A percentile compares a stretch with the other conserved stretches of the same genome.
Evolutionary conservation across 2,888 invertebrate genomes (phyloP).

Genomic region (Rhaphigaster nebulosa): DNA sequence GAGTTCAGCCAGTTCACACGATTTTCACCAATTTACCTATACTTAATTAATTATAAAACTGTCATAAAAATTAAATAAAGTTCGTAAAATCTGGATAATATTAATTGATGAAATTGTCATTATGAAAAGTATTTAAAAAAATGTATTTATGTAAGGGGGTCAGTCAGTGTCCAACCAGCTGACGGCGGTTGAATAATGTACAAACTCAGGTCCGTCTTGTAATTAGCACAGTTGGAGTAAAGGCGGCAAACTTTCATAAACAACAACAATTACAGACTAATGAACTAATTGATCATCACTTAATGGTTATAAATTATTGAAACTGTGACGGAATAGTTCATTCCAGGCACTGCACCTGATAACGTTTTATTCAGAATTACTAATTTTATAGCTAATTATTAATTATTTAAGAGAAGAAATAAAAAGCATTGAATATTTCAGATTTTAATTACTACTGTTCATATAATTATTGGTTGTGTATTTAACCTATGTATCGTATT

Average conservation of each 20-base stretch:
- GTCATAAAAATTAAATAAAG: neutral
- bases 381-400: no score
- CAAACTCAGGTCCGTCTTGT: neutral
- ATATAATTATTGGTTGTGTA: no score
- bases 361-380: neutral
- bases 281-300: slow-evolving; percentile 16
- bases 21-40: neutral
- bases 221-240: slow-evolving; percentile 11
- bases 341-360: neutral
- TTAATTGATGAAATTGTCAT: slow-evolving; percentile 1
- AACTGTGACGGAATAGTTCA: neutral
- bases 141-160: slow-evolving; percentile 21
- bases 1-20: neutral
- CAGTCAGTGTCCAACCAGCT: slow-evolving; percentile 6
- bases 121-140: neutral
- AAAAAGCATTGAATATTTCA: no score
- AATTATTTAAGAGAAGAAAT: no score
- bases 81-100: neutral
- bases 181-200: slow-evolving; percentile 35
- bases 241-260: slow-evolving; percentile 18
- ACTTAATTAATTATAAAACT: neutral
- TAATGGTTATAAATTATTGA: neutral
- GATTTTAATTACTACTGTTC: no score
- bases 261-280: slow-evolving; percentile 28
- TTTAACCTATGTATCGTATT: neutral